These are phyloP conservation scores for Tanaodytes sp. DNA, from an alignment of 2,888 invertebrate genomes.

Conservation along the genomic window DNA sequence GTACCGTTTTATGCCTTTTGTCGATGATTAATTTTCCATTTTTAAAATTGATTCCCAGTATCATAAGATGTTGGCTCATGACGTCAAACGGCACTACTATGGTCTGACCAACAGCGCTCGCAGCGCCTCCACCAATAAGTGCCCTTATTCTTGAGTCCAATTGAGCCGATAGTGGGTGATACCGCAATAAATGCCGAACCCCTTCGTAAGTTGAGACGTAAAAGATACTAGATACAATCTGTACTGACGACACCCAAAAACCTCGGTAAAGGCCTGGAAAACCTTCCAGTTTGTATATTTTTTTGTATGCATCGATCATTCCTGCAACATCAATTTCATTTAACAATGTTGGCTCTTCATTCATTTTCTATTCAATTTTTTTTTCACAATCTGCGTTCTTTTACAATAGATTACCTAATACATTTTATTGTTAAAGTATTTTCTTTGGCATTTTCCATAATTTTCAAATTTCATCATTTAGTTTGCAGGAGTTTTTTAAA, in stretches of 20 bases:
- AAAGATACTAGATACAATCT: conserved; percentile 88
- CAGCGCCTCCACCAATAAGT: conserved; percentile 90
- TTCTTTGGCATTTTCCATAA: too few species aligned
- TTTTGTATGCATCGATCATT: conserved; percentile 90
- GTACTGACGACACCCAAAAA: conserved; percentile 94
- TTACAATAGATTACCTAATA: too few species aligned
- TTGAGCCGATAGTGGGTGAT: conserved; percentile 73
- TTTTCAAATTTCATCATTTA: too few species aligned
- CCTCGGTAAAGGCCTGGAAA: conserved; percentile 91
- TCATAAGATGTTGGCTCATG: conserved; percentile 96
- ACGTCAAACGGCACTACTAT: conserved; percentile 97
- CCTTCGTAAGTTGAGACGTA: conserved; percentile 97
- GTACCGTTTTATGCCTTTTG: conserved; percentile 61
- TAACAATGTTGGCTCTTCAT: too few species aligned
- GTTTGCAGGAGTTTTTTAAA: too few species aligned
- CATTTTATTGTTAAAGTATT: too few species aligned
- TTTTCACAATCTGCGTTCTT: too few species aligned
- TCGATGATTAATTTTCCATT: conserved; percentile 66
- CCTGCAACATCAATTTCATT: too few species aligned
- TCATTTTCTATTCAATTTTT: background rate
- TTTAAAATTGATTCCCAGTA: conserved; percentile 80
- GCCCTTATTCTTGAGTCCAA: conserved; percentile 82
- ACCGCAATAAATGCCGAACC: conserved; percentile 85
- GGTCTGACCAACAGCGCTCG: conserved; percentile 94
- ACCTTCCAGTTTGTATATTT: conserved; percentile 90